Percentiles rank a stretch among this genome's conserved stretches.
Evolutionary conservation across 2,888 invertebrate species (phyloP).

Genomic region (Cylloceria caligata): DNA sequence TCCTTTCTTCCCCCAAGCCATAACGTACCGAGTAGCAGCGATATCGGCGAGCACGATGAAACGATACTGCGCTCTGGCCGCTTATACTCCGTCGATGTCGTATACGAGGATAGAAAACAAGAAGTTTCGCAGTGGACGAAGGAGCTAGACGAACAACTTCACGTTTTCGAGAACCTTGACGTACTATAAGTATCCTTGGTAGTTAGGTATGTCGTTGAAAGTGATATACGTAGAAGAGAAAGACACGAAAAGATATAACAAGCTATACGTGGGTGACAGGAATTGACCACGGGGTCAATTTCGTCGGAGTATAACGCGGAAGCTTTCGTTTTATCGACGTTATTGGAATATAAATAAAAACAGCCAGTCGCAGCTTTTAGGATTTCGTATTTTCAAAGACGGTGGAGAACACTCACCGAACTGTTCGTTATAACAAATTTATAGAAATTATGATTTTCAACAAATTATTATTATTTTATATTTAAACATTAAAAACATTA

Average conservation of each 20-base stretch:
- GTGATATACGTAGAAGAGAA: neutral
- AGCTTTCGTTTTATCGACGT: neutral
- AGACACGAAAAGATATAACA: neutral
- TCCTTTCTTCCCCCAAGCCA: constrained; percentile 6
- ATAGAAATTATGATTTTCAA: too few species aligned
- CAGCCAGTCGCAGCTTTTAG: neutral
- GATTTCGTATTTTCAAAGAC: neutral
- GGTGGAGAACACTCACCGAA: too few species aligned
- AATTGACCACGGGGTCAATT: neutral
- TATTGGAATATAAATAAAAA: neutral
- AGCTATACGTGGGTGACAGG: neutral
- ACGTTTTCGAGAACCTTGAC: neutral
- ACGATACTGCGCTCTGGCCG: constrained; percentile 2
- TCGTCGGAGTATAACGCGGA: neutral
- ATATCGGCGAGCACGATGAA: constrained; percentile 39
- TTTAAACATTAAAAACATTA: too few species aligned
- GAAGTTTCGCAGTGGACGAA: neutral
- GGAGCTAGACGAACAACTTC: neutral
- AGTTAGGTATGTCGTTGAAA: neutral
- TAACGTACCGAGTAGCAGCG: constrained; percentile 37
- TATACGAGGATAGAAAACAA: constrained; percentile 14
- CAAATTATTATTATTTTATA: too few species aligned
- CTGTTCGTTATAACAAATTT: too few species aligned
- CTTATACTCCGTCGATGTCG: constrained; percentile 15
- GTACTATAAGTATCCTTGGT: constrained; percentile 3